phyloP scores from a whole-genome alignment of 2,113 vertebrate species.

The Cichladusa arquata region DNA sequence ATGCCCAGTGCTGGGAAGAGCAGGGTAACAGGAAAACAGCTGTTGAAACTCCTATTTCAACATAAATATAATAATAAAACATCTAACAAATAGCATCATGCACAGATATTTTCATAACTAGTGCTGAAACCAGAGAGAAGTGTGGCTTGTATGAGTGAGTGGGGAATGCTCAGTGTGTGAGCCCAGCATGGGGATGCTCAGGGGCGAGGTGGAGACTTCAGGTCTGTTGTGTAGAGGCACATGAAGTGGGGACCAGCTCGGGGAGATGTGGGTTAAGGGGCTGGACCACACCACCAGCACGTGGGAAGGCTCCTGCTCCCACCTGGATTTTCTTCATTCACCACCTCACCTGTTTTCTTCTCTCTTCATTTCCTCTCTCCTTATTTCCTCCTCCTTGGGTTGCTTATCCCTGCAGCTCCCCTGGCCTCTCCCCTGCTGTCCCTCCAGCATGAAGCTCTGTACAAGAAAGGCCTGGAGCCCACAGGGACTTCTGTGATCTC shows the following conservation, averaged over 20 bases:
- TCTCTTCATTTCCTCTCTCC: not conserved
- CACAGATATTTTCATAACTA: not conserved
- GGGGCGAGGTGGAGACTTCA: not conserved
- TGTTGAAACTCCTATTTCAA: not conserved
- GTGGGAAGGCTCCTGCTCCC: not conserved
- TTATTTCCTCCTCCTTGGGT: not conserved
- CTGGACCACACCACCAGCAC: not conserved
- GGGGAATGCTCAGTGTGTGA: not conserved
- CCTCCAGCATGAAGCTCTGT: not conserved
- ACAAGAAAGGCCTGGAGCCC: not conserved
- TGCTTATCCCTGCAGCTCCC: not conserved
- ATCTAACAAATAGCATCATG: not conserved
- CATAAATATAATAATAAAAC: not conserved
- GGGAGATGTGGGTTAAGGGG: not conserved
- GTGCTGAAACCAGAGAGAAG: not conserved
- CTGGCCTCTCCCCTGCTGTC: not conserved
- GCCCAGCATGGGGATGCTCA: not conserved
- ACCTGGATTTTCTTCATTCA: not conserved
- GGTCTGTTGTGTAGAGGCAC: not conserved
- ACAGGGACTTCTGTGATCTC: not conserved
- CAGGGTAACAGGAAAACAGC: not conserved
- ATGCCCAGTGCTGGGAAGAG: not conserved
- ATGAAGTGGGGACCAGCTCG: fast-evolving
- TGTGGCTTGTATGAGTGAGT: not conserved
- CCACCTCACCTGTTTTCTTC: not conserved